Evolutionary conservation across 2,113 vertebrate genomes (phyloP), one percentile per base, ranked within the genome.

Genomic region (Ptilonorhynchus violaceus): DNA sequence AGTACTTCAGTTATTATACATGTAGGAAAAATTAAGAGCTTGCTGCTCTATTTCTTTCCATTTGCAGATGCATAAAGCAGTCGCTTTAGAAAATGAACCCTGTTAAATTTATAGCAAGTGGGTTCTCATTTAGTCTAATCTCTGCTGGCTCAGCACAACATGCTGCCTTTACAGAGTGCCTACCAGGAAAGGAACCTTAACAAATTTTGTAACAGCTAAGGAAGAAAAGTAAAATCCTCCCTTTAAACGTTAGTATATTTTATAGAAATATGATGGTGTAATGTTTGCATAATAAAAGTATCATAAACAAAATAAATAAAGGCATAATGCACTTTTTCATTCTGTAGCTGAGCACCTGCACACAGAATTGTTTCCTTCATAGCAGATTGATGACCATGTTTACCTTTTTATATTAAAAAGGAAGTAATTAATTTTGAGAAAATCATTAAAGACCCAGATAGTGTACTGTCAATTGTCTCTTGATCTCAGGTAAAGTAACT

Each of bases 31-130:
- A 96, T 78, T 88, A 94, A 96, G 47, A 97, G 81, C 88, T 90
- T 86, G 78, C 96, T 96, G 78, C 68, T 95, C 94, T 96, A 87
- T 92, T 97, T 97, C 94, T 97, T 97, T 94, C 93, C 81, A 96
- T 98, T 98, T 98, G 88, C 93, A 97, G 81, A 98, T 92, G 89
- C 96, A 98, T 97, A 98, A 98, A 98, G 75, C 91, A 97, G 92
- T 98, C 94, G 85, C 95, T 98, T 97, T 89, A 97, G 97, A 97
- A 98, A 98, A 98, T 97, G 96, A 98, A 97, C 87, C 83, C 85
- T 93, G 93, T 96, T 95, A 97, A 98, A 98, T 98, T 97, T 98
- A 98, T 96, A 96, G 97, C 88, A 82, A 58, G 49, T 94, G 64
- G 96, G 92, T 93, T 98, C 96, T 97, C 96, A 98, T 98, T 98